phyloP scores from a whole-genome alignment of 35 echinoderm and acorn worm species.

The Anneissia japonica region DNA sequence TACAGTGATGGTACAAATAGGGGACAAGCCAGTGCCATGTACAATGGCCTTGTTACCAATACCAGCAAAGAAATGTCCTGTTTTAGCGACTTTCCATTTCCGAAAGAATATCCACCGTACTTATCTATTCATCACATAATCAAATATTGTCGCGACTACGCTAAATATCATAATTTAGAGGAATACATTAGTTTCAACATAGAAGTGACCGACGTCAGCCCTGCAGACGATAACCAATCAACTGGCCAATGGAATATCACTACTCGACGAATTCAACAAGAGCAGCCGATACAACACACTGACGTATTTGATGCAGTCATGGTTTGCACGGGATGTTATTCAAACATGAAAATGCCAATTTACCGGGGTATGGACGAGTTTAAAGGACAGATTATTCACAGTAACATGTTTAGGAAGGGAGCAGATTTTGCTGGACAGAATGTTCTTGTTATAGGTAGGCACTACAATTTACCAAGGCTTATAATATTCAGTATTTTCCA shows the following conservation, averaged over 20 bases:
- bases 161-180: conserved; percentile 56
- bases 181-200: conserved; percentile 57
- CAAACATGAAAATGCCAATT: not conserved
- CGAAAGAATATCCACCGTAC: conserved; percentile 57
- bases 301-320: conserved; percentile 54
- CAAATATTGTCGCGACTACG: conserved; percentile 56
- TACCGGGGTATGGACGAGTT: conserved; percentile 33
- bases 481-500: too few species aligned
- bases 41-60: conserved; percentile 47
- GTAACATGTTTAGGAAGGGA: conserved; percentile 23
- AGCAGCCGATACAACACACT: not conserved
- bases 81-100: conserved; percentile 81
- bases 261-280: not conserved
- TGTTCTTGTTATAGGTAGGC: conserved; percentile 46
- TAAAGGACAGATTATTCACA: conserved; percentile 17
- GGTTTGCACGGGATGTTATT: conserved; percentile 34
- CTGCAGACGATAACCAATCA: not conserved
- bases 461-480: not conserved
- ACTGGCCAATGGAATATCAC: not conserved
- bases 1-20: not conserved
- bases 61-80: conserved; percentile 68
- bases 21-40: conserved; percentile 28
- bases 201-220: conserved; percentile 19
- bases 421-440: not conserved
- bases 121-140: conserved; percentile 20